Evolutionary conservation across 1,140 invertebrate genomes (phyloP).

Genomic region (Yoshiicerus persimilis): DNA sequence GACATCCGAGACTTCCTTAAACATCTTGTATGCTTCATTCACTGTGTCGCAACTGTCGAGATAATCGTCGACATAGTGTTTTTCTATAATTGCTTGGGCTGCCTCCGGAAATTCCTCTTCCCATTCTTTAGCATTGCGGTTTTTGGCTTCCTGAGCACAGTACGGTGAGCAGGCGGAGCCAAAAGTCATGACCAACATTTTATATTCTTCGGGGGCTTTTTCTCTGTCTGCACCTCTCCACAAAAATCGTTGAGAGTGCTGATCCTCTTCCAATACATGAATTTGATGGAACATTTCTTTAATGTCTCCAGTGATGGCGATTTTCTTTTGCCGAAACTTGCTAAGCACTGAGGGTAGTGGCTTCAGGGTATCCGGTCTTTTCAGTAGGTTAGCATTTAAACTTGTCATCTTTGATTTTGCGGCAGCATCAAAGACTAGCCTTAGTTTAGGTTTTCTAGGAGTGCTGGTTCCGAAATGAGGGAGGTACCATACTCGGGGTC

Average conservation of each 20-base stretch:
- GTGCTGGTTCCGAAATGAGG: constrained; percentile 41
- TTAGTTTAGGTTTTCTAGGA: constrained; percentile 32
- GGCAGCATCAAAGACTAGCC: constrained; percentile 45
- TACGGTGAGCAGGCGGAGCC: constrained; percentile 43
- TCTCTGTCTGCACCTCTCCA: constrained; percentile 40
- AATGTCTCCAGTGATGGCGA: neutral
- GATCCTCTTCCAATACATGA: constrained; percentile 35
- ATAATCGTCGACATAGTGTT: constrained; percentile 41
- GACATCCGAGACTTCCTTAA: neutral
- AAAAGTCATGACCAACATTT: constrained; percentile 46
- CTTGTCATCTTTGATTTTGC: constrained; percentile 6
- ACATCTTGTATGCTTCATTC: neutral
- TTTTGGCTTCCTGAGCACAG: constrained; percentile 33
- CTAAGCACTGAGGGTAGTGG: constrained; percentile 20
- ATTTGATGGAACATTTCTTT: constrained; percentile 1
- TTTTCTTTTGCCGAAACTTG: constrained; percentile 24
- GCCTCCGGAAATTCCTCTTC: constrained; percentile 11
- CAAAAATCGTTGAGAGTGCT: constrained; percentile 40
- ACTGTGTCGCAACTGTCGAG: neutral
- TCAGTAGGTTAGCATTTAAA: constrained; percentile 33
- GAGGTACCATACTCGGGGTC: constrained; percentile 26
- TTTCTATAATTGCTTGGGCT: neutral
- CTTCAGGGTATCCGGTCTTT: constrained; percentile 31
- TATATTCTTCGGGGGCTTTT: constrained; percentile 25
- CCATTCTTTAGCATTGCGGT: neutral